These are phyloP conservation scores for Takifugu bimaculatus DNA, from an alignment of 2,113 vertebrate genomes.

Conservation along the genomic window DNA sequence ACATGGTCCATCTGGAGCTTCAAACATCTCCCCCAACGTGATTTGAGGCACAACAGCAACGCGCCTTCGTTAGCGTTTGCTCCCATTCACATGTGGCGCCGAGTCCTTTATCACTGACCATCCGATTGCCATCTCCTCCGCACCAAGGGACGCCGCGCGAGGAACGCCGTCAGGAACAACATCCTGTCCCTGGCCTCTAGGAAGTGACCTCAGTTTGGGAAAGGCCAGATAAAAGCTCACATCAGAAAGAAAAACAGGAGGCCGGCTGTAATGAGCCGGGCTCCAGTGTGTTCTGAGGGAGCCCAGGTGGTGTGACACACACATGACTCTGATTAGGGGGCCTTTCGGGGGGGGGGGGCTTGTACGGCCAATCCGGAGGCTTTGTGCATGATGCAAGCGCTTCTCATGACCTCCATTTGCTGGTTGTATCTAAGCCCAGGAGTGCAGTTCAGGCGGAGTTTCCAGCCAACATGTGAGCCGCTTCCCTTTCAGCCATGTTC, in stretches of 20 bases:
- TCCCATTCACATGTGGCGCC: constrained; percentile 27
- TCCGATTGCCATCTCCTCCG: constrained; percentile 1
- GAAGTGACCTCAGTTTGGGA: constrained; percentile 72
- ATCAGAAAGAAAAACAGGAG: constrained; percentile 64
- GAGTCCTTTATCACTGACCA: constrained; percentile 15
- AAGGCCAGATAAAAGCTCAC: constrained; percentile 66
- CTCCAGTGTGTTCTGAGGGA: constrained; percentile 58
- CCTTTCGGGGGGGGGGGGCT: constrained; percentile 23
- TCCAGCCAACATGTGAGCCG: constrained; percentile 4
- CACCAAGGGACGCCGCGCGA: constrained; percentile 24
- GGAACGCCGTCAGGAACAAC: constrained; percentile 65
- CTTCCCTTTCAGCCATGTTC: not conserved
- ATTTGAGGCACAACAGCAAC: constrained; percentile 21
- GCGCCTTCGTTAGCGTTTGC: not conserved
- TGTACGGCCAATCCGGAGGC: constrained; percentile 26
- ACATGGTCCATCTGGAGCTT: constrained; percentile 27
- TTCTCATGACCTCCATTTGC: constrained; percentile 2
- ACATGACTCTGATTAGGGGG: constrained; percentile 70
- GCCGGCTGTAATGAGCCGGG: constrained; percentile 61
- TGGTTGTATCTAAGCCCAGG: too few relatives aligned
- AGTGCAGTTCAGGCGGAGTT: not conserved
- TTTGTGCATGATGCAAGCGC: constrained; percentile 47
- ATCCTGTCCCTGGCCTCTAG: constrained; percentile 67
- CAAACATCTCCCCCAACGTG: constrained; percentile 19
- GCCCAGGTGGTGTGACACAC: constrained; percentile 73